Evolutionary conservation across 2,113 vertebrate species (phyloP).

Genomic region (Oceanites oceanicus): DNA sequence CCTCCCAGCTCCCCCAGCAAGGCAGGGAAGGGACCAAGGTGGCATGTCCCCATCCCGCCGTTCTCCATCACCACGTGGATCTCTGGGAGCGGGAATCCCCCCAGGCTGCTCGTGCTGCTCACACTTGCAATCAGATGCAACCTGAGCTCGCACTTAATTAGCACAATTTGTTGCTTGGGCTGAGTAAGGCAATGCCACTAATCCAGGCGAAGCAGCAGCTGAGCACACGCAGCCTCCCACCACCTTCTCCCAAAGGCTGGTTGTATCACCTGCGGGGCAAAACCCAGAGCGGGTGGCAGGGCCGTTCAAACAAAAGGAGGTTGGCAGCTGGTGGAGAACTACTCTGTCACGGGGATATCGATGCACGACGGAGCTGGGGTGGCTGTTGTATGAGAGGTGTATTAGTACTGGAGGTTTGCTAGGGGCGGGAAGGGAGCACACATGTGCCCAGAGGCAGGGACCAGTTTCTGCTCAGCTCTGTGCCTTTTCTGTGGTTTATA

Average conservation of each 20-base stretch:
- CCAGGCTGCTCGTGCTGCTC: background rate
- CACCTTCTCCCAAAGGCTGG: background rate
- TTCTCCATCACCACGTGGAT: background rate
- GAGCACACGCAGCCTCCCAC: background rate
- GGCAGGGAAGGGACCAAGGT: background rate
- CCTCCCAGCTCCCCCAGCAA: background rate
- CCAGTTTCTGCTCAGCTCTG: background rate
- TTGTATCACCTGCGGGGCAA: background rate
- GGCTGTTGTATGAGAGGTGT: background rate
- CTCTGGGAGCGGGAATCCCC: background rate
- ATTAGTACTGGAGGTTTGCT: background rate
- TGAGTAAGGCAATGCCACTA: background rate
- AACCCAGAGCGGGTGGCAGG: background rate
- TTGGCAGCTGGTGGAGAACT: background rate
- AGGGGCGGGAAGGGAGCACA: background rate
- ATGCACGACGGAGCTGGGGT: background rate
- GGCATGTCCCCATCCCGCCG: background rate
- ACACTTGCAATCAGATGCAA: background rate
- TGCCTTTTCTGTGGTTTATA: background rate
- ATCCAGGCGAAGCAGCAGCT: background rate
- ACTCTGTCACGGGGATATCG: fast-evolving
- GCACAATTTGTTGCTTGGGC: background rate
- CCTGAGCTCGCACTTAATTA: background rate
- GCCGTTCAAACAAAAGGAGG: background rate
- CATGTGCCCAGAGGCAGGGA: background rate